phyloP scores from a whole-genome alignment of 1,140 invertebrate genomes.

The Heterodera schachtii region DNA sequence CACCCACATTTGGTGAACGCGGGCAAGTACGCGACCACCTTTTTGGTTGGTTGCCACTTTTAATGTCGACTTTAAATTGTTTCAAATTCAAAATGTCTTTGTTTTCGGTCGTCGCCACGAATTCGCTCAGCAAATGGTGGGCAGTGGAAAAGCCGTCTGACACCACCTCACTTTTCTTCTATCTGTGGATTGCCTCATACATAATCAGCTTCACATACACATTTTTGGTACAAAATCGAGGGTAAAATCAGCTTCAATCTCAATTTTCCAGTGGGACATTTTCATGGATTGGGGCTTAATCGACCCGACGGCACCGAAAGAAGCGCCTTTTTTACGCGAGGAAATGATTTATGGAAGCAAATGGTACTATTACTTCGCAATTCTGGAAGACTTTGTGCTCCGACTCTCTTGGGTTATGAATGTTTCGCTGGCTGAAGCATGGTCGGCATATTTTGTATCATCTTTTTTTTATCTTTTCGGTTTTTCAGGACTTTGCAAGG shows the following conservation, averaged over 20 bases:
- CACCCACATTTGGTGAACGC: constrained; percentile 96
- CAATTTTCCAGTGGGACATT: constrained; percentile 81
- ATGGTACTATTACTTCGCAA: constrained; percentile 92
- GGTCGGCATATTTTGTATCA: constrained; percentile 47
- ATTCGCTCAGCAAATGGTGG: constrained; percentile 72
- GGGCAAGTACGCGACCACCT: constrained; percentile 95
- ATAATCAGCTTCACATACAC: constrained; percentile 71
- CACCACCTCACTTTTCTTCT: constrained; percentile 56
- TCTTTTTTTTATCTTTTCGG: not conserved
- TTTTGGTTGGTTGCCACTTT: constrained; percentile 77
- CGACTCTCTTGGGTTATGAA: constrained; percentile 87
- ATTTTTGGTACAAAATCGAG: constrained; percentile 73
- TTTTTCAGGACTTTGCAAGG: constrained; percentile 71
- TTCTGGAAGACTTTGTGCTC: constrained; percentile 89
- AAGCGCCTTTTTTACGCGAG: constrained; percentile 75
- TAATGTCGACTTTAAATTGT: constrained; percentile 63
- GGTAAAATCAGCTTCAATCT: constrained; percentile 70
- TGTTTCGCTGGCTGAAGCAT: constrained; percentile 82
- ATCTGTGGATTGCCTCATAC: constrained; percentile 62
- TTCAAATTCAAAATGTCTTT: constrained; percentile 67
- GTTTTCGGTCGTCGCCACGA: constrained; percentile 63
- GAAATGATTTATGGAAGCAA: constrained; percentile 73
- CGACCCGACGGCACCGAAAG: constrained; percentile 75
- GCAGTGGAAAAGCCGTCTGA: constrained; percentile 42
- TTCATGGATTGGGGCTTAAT: constrained; percentile 99